Evolutionary conservation across 2,888 invertebrate species (phyloP).

Genomic region (Ornithoptera alexandrae): DNA sequence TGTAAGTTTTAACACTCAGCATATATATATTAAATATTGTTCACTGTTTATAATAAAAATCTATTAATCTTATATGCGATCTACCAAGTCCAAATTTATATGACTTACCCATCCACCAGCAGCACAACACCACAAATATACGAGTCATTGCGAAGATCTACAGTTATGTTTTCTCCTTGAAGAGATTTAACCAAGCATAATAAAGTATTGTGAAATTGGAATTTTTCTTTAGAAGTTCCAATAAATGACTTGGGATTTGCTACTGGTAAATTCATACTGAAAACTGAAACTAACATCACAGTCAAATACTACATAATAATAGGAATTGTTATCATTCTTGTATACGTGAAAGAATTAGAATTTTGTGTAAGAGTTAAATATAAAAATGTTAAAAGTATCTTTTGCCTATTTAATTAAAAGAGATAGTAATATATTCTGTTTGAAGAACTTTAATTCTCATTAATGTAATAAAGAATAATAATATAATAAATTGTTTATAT

Average conservation of each 20-base stretch:
- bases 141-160: conserved; percentile 84
- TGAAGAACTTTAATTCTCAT: too few species aligned
- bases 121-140: conserved; percentile 81
- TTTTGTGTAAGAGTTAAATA: too few species aligned
- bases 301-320: not conserved
- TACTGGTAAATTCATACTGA: not conserved
- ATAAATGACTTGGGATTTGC: conserved; percentile 47
- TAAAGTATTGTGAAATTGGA: conserved; percentile 80
- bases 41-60: not conserved
- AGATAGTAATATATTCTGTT: too few species aligned
- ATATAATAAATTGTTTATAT: too few species aligned
- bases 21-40: not conserved
- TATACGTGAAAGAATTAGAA: too few species aligned
- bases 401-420: too few species aligned
- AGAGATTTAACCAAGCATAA: conserved; percentile 82
- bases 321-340: too few species aligned
- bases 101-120: conserved; percentile 82
- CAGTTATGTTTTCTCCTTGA: conserved; percentile 79
- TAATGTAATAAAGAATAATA: too few species aligned
- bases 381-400: too few species aligned
- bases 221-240: conserved; percentile 64
- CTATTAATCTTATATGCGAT: not conserved
- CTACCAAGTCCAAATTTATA: not conserved
- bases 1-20: too few species aligned
- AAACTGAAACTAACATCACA: conserved; percentile 6